phyloP scores from a whole-genome alignment of 1,140 invertebrate genomes.

The Lasaia peninsularis region DNA sequence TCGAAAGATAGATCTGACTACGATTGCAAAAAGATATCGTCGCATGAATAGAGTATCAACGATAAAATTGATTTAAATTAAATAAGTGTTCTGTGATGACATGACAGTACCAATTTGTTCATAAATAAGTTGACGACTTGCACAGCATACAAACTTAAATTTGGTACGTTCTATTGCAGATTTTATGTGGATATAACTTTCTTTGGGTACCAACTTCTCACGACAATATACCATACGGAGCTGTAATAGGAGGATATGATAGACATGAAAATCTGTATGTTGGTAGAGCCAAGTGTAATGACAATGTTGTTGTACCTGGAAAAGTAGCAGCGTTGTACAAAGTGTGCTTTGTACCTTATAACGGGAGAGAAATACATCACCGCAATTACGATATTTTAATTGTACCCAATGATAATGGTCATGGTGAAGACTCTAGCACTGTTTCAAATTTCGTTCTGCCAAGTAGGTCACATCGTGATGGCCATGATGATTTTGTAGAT shows the following conservation, averaged over 20 bases:
- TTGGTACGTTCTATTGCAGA: conserved; percentile 31
- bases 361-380: conserved; percentile 78
- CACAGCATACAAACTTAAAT: neutral
- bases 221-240: conserved; percentile 39
- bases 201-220: conserved; percentile 36
- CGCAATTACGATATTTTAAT: conserved; percentile 43
- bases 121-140: too few species aligned
- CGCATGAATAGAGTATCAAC: too few species aligned
- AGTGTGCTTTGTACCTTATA: conserved; percentile 82
- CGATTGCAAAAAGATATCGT: too few species aligned
- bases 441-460: neutral
- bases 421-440: conserved; percentile 1
- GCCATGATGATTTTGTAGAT: neutral
- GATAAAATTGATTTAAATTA: too few species aligned
- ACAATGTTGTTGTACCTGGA: conserved; percentile 83
- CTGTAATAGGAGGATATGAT: conserved; percentile 34
- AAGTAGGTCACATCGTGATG: neutral
- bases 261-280: conserved; percentile 82
- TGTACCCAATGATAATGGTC: conserved; percentile 48
- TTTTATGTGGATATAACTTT: conserved; percentile 48
- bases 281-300: conserved; percentile 82
- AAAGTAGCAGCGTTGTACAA: conserved; percentile 79
- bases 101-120: too few species aligned
- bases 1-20: too few species aligned
- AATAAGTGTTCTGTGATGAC: too few species aligned